Evolutionary conservation across 2,113 vertebrate species (phyloP).

Genomic region (Centropus bengalensis): DNA sequence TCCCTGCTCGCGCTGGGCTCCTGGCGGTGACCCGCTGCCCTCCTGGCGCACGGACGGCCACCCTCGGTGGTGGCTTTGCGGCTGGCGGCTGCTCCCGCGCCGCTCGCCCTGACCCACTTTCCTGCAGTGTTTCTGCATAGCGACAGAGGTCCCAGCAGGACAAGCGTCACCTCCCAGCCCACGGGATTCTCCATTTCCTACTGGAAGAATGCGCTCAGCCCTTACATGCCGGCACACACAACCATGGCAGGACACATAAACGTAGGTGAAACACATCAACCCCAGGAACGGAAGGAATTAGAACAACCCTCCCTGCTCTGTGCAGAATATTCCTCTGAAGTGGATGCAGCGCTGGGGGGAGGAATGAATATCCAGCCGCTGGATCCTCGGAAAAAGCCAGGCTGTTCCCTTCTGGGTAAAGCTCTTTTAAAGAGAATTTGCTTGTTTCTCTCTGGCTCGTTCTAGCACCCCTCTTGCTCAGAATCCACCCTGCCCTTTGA

Average conservation of each 20-base stretch:
- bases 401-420: not conserved
- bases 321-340: not conserved
- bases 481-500: not conserved
- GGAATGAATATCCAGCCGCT: not conserved
- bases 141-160: slow-evolving; percentile 39
- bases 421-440: not conserved
- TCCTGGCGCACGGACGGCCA: not conserved
- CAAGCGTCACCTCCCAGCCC: not conserved
- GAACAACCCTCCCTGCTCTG: not conserved
- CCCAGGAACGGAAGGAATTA: not conserved
- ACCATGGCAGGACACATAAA: fast-evolving
- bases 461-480: not conserved
- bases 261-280: fast-evolving
- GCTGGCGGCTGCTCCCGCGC: not conserved
- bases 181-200: not conserved
- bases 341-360: fast-evolving
- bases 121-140: slow-evolving; percentile 33
- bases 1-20: fast-evolving
- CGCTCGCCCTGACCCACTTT: slow-evolving; percentile 38
- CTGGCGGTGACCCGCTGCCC: fast-evolving
- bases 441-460: not conserved
- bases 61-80: not conserved
- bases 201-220: not conserved
- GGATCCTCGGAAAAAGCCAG: not conserved
- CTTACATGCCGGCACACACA: fast-evolving